Base-by-base conservation (phyloP, 2,113 vertebrate species). In the Crotalus tigris region DNA sequence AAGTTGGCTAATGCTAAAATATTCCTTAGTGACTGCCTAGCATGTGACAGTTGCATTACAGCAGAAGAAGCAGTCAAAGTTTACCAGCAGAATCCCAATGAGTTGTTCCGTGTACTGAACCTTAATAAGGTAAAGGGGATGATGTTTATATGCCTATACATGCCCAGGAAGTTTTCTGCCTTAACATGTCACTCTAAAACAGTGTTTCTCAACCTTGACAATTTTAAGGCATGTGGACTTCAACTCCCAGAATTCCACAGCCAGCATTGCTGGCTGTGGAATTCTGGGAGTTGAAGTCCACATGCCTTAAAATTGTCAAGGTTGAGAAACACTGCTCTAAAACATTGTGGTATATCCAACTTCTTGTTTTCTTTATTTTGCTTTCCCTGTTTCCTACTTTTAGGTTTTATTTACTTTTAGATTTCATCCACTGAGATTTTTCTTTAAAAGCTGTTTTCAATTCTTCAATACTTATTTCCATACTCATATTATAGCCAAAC, bases 11-110 rank as follows among this genome's bases (percentile, higher is more conserved):
- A 97, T 89, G 98, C 98, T 95, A 97, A 97, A 95, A 94, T 99
- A 96, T 96, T 99, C 95, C 97, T 99, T 95, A 99, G 99, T 0
- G 98, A 99, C 57, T 99, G 99, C 96, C 96, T 99, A 96, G 98
- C 99, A 0, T 99, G 99, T 94, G 98, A 99, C 1, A 99, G 97
- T 87, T 99, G 99, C 49, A 95, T 99, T 90, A 99, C 99, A 0
- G 96, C 98, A 0, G 98, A 98, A 58, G 99, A 99, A 96, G 98
- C 97, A 87, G 95, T 96, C 93, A 98, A 97, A 96, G 98, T 99
- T 95, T 98, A 98, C 91, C 98, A 98, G 11, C 99, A 99, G 97
- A 99, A 97, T 61, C 97, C 99, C 96, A 97, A 98, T 92, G 98
- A 98, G 44, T 96, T 99, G 95, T 97, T 98, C 89, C 98, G 61